Percentiles rank a stretch among this genome's conserved stretches.
Evolutionary conservation across 2,797 vertebrate genomes (phyloP).

Genomic region (Darevskia nairensis): DNA sequence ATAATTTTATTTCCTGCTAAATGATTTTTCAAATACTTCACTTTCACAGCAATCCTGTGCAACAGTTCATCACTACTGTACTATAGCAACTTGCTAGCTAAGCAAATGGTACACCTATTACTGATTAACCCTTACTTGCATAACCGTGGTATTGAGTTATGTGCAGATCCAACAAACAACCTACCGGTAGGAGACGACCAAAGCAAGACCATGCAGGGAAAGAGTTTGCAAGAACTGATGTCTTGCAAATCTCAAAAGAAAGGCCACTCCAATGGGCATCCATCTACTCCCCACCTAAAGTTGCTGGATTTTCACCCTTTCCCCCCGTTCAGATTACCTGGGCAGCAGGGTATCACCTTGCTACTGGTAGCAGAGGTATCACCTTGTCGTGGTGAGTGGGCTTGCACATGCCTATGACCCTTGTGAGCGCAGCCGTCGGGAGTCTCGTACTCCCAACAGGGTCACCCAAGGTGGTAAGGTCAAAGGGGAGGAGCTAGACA

Average conservation of each 20-base stretch:
- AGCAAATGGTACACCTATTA: no score
- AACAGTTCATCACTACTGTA: not conserved
- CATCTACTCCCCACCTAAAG: not conserved
- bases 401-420: no score
- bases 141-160: not conserved
- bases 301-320: no score
- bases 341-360: no score
- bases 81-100: not conserved
- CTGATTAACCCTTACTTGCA: no score
- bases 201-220: not conserved
- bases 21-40: not conserved
- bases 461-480: no score
- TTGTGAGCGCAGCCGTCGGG: accelerated
- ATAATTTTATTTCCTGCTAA: not conserved
- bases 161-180: not conserved
- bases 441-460: no score
- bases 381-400: no score
- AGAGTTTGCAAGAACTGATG: not conserved
- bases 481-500: no score
- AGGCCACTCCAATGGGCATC: not conserved
- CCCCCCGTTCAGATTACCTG: not conserved
- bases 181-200: not conserved
- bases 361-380: not conserved
- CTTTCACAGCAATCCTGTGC: not conserved
- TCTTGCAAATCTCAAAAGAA: not conserved